Percentiles rank a stretch among this genome's conserved stretches.
These are phyloP conservation scores for Charanyca ferruginea DNA, from an alignment of 2,888 invertebrate genomes.

Conservation along the genomic window DNA sequence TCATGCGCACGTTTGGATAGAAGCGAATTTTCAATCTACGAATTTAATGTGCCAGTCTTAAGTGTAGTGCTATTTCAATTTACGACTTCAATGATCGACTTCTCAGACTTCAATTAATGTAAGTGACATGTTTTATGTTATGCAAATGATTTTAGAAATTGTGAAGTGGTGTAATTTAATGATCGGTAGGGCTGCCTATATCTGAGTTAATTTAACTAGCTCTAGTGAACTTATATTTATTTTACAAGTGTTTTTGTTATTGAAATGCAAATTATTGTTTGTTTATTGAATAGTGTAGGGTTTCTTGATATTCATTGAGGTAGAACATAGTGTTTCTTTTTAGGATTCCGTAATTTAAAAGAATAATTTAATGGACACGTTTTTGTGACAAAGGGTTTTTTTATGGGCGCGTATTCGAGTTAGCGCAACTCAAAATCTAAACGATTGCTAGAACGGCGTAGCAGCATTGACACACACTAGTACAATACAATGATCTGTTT, in stretches of 20 bases:
- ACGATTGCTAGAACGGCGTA: too few relatives aligned
- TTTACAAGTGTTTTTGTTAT: neutral
- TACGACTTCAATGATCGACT: conserved; percentile 10
- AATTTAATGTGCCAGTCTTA: conserved; percentile 5
- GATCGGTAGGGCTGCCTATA: too few relatives aligned
- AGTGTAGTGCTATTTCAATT: conserved; percentile 40
- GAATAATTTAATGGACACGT: too few relatives aligned
- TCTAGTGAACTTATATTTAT: neutral
- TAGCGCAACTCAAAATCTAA: too few relatives aligned
- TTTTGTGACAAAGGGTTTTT: too few relatives aligned
- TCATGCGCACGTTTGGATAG: conserved; percentile 43
- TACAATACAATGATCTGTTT: too few relatives aligned
- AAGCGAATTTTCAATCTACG: conserved; percentile 3
- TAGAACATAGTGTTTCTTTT: too few relatives aligned
- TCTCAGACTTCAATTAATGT: conserved; percentile 27
- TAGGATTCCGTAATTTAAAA: too few relatives aligned
- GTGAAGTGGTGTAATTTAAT: neutral
- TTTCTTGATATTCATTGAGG: neutral
- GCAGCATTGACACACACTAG: too few relatives aligned
- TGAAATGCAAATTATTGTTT: neutral
- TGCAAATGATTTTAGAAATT: neutral
- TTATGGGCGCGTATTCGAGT: too few relatives aligned
- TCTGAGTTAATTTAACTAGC: neutral
- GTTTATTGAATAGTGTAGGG: neutral
- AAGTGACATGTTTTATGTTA: conserved; percentile 30